Conservation (phyloP, 2,113 vertebrate genomes). For the Columba janthina region DNA sequence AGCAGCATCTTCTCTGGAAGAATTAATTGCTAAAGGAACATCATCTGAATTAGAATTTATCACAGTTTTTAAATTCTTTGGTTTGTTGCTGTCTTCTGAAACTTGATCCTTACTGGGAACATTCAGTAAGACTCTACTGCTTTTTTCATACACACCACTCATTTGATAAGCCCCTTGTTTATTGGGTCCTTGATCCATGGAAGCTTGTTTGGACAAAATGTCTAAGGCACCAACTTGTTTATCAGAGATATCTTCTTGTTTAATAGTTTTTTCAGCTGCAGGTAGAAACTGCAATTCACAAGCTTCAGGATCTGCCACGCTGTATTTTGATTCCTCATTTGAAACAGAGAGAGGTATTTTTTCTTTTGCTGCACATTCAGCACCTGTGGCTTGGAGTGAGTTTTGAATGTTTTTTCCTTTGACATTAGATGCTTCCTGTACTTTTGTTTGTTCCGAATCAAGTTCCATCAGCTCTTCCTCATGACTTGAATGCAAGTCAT, state of each 20-base stretch:
- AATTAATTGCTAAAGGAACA: conserved; percentile 6
- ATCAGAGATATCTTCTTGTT: conserved; percentile 32
- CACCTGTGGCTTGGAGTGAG: conserved; percentile 10
- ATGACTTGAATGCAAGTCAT: neutral
- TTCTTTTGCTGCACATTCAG: conserved; percentile 31
- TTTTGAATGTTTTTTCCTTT: conserved; percentile 15
- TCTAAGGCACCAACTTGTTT: conserved; percentile 56
- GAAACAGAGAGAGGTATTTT: neutral
- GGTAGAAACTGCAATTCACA: conserved; percentile 2
- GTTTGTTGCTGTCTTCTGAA: conserved; percentile 37
- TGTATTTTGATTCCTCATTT: conserved; percentile 44
- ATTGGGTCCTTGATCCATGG: conserved; percentile 17
- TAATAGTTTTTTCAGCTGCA: conserved; percentile 41
- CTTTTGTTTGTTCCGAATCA: conserved; percentile 47
- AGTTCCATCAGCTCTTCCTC: conserved; percentile 55
- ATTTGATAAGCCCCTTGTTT: conserved; percentile 24
- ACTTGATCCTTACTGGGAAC: neutral
- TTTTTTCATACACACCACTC: neutral
- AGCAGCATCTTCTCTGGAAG: conserved; percentile 22
- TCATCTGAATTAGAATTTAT: conserved; percentile 30
- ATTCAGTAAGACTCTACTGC: neutral
- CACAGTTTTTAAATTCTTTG: conserved; percentile 55
- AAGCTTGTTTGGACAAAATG: conserved; percentile 14
- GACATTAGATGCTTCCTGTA: neutral
- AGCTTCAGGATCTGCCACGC: neutral